Base-by-base conservation (phyloP, 2,888 invertebrate species). In the Cantharis rufa region DNA sequence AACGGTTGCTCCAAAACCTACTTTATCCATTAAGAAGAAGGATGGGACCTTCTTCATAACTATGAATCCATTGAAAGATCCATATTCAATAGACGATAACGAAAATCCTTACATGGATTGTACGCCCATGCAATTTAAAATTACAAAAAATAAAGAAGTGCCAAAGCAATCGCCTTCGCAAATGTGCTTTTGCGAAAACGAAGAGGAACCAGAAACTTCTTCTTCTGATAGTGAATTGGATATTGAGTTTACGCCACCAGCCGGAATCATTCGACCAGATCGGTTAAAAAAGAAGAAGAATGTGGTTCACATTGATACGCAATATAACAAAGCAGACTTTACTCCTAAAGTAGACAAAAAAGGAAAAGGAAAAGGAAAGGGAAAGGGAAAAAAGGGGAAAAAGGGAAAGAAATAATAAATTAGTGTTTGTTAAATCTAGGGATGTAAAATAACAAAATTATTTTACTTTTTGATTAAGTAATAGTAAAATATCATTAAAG, bases 231-330 rank as follows among this genome's bases (percentile, higher is more conserved):
- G 91, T 1, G 93, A 93, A 75, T 90, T 93, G 87, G 93, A 93
- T 82, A 92, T 93, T 62, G 93, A 93, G 77, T 93, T 93, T 72
- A 93, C 93, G 0, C 93, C 93, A 1, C 93, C 93, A 0, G 93
- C 92, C 63, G 93, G 92, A 0, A 89, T 93, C 62, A 92, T 93
- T 71, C 92, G 91, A 80, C 89, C 92, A 1, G 89, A 91, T 75
- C 88, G 90, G 1, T 89, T 91, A 61, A 84, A 84, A 74, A 86
- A 84, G 75, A 85, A 85, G 70, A 85, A 83, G 63, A 90, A 90
- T 80, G 87, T 91, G 2, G 83, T 84, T 11, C 91, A 92, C 79
- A 90, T 89, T 0, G 92, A 92, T 74, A 92, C 92, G 0, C 93
- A 93, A 82, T 93, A 93, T 81, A 84, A 88, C 64, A 88, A 89